A percentile compares a stretch with the other conserved stretches of the same genome.
phyloP scores from a whole-genome alignment of 1,140 invertebrate species.

The Drosophila lacteicornis region DNA sequence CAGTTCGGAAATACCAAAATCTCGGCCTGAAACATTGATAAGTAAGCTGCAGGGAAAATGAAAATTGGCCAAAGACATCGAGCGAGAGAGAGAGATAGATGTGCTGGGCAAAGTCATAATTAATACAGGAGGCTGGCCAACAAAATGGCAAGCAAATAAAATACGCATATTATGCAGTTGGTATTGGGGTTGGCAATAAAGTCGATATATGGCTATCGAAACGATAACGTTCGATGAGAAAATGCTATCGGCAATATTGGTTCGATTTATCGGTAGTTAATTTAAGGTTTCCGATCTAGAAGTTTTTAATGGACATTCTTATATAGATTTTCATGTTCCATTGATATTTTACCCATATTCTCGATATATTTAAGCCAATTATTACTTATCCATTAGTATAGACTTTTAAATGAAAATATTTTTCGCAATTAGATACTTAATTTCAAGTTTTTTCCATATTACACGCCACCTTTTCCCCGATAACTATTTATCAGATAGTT shows the following conservation, averaged over 20 bases:
- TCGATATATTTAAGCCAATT: background rate
- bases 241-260: background rate
- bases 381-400: background rate
- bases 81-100: background rate
- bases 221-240: background rate
- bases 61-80: constrained; percentile 33
- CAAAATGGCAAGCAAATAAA: constrained; percentile 45
- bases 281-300: no score
- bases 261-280: background rate
- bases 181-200: background rate
- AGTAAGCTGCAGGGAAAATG: constrained; percentile 17
- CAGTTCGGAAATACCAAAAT: constrained; percentile 30
- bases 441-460: background rate
- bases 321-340: background rate
- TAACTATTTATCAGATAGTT: background rate
- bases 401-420: no score
- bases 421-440: background rate
- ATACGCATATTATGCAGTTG: constrained; percentile 11
- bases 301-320: background rate
- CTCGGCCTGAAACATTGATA: constrained; percentile 45
- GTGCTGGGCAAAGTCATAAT: constrained; percentile 39
- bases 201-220: background rate
- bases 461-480: background rate
- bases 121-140: constrained; percentile 40
- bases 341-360: background rate